phyloP scores from a whole-genome alignment of 2,797 vertebrate genomes.

The Pachyuromys duprasi region DNA sequence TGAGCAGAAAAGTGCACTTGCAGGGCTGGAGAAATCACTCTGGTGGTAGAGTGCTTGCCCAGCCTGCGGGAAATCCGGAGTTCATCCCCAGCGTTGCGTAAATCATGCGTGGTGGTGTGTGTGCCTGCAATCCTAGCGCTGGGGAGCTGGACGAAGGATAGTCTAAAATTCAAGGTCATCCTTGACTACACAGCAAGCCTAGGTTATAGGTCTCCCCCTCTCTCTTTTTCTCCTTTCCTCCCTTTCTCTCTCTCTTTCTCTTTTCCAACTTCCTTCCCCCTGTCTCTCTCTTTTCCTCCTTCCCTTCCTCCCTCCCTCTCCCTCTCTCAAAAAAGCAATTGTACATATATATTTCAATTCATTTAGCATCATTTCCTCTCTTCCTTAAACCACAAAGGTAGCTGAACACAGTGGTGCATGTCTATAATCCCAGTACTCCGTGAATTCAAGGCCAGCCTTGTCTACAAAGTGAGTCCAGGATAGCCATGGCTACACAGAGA shows the following conservation, averaged over 20 bases:
- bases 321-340: background rate
- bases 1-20: background rate
- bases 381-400: background rate
- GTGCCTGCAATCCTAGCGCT: background rate
- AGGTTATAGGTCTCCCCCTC: background rate
- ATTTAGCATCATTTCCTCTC: background rate
- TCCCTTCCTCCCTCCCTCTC: too few species aligned
- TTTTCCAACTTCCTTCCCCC: too few species aligned
- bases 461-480: too few species aligned
- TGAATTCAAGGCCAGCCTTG: too few species aligned
- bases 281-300: too few species aligned
- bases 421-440: too few species aligned
- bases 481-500: too few species aligned
- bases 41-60: too few species aligned
- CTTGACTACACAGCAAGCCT: background rate
- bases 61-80: background rate
- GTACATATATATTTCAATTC: background rate
- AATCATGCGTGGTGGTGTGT: background rate
- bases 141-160: background rate
- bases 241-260: background rate
- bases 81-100: background rate
- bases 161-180: background rate
- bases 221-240: background rate
- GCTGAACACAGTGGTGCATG: too few species aligned
- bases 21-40: background rate